Conservation (phyloP, 2,113 vertebrate genomes). For the Pedionomus torquatus region DNA sequence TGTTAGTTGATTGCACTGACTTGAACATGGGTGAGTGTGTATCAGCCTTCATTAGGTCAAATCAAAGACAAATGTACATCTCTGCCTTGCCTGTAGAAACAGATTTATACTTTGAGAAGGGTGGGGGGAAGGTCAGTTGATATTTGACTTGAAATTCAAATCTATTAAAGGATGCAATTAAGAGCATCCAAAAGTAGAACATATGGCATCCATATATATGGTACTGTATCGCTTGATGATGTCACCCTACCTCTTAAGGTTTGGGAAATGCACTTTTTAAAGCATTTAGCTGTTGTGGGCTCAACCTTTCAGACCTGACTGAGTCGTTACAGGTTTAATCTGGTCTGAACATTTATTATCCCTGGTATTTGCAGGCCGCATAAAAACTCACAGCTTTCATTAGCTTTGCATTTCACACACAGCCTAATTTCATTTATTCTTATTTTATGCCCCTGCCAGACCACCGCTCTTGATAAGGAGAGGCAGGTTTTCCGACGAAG, state of each 20-base stretch:
- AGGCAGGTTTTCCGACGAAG: constrained; percentile 98
- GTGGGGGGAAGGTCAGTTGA: constrained; percentile 22
- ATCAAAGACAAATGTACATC: constrained; percentile 15
- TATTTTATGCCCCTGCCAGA: constrained; percentile 89
- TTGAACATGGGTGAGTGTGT: constrained; percentile 34
- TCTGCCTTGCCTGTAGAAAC: neutral
- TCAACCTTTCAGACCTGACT: constrained; percentile 48
- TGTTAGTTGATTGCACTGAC: constrained; percentile 24
- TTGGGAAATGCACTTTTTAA: constrained; percentile 39
- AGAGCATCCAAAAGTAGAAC: constrained; percentile 60
- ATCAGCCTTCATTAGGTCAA: constrained; percentile 48
- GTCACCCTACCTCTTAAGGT: constrained; percentile 52
- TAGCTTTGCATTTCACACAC: constrained; percentile 63
- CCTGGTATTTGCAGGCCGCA: constrained; percentile 27
- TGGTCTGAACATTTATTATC: constrained; percentile 54
- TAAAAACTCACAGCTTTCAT: constrained; percentile 48
- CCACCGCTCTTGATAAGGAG: constrained; percentile 99
- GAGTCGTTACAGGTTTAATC: constrained; percentile 31
- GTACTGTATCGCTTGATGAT: constrained; percentile 64
- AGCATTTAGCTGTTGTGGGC: constrained; percentile 52
- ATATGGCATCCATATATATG: constrained; percentile 60
- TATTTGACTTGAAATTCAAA: constrained; percentile 64
- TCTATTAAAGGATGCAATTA: constrained; percentile 46
- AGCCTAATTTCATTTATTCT: constrained; percentile 84
- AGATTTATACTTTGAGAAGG: neutral